phyloP scores from a whole-genome alignment of 2,888 invertebrate genomes.

The Atrina japonica region DNA sequence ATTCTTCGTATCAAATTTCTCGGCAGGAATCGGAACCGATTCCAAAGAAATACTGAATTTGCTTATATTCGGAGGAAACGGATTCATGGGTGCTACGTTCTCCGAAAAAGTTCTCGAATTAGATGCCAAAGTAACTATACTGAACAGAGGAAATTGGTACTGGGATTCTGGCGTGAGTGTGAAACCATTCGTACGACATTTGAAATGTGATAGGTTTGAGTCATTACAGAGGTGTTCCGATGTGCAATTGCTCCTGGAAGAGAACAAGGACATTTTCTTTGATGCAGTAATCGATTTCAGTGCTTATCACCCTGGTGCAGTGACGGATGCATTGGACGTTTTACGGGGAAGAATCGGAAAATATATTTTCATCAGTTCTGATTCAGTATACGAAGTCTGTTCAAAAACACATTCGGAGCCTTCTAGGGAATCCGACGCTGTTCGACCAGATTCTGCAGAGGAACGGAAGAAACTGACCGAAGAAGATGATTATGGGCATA shows the following conservation, averaged over 20 bases:
- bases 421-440: slow-evolving; percentile 78
- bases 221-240: slow-evolving; percentile 55
- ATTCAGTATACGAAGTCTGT: slow-evolving; percentile 82
- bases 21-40: too few species aligned
- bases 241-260: slow-evolving; percentile 59
- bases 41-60: too few species aligned
- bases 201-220: slow-evolving; percentile 79
- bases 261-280: slow-evolving; percentile 66
- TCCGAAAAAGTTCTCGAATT: slow-evolving; percentile 74
- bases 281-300: slow-evolving; percentile 82
- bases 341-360: slow-evolving; percentile 74
- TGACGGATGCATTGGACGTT: slow-evolving; percentile 75
- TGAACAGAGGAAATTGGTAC: slow-evolving; percentile 82
- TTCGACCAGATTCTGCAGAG: slow-evolving; percentile 75
- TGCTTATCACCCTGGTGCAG: slow-evolving; percentile 79
- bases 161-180: slow-evolving; percentile 78
- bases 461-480: slow-evolving; percentile 65
- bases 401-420: slow-evolving; percentile 63
- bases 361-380: slow-evolving; percentile 82
- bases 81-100: slow-evolving; percentile 81
- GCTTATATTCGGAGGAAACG: slow-evolving; percentile 82
- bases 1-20: too few species aligned
- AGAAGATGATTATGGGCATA: slow-evolving; percentile 80
- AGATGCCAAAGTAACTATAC: slow-evolving; percentile 70
- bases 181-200: slow-evolving; percentile 69